Evolutionary conservation across 2,797 vertebrate species (phyloP), one percentile per base, ranked within the genome.

Genomic region (Valencia hispanica): DNA sequence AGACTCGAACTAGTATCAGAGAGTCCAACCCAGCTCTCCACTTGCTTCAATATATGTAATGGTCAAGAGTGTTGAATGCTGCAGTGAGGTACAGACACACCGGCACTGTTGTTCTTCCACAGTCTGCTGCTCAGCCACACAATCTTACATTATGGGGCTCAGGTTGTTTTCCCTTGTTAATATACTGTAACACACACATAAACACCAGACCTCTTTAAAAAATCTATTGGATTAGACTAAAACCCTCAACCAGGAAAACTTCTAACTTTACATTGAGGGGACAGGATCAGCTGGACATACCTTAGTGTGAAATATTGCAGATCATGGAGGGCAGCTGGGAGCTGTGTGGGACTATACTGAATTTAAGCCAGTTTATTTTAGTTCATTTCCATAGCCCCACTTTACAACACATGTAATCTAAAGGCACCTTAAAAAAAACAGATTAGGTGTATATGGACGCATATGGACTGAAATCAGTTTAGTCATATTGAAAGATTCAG

Each of bases 281-380:
- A 69, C 63, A 47, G 74, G 87, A 79, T n/a, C 89, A 92, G 90
- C 87, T 92, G 89, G 82, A 87, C 84, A 86, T 79, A 83, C 73
- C 85, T 69, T 22, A 8, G 50, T 45, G 53, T 78, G 77, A 88
- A 85, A 80, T 83, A 86, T 68, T 79, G 51, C 74, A 34, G 45
- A 53, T 39, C 72, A 72, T 10, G 22, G 48, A 9, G 5, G 66
- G 51, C 70, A 22, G n/a, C n/a, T n/a, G n/a, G 17, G 25, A 57
- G 59, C 65, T 70, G 0, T 63, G 48, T 72, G 43, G 75, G 51
- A 76, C 55, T 78, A 11, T 53, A 27, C 72, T 55, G n/a, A 18
- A 65, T 70, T 70, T 63, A 73, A 34, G 7, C 15, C 32, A 34
- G 18, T 34, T 61, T 9, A 32, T 34, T 20, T 32, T 8, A 9